A percentile compares a stretch with the other conserved stretches of the same genome.
Evolutionary conservation across 2,797 vertebrate genomes (phyloP).

Genomic region (Allenopithecus nigroviridis): DNA sequence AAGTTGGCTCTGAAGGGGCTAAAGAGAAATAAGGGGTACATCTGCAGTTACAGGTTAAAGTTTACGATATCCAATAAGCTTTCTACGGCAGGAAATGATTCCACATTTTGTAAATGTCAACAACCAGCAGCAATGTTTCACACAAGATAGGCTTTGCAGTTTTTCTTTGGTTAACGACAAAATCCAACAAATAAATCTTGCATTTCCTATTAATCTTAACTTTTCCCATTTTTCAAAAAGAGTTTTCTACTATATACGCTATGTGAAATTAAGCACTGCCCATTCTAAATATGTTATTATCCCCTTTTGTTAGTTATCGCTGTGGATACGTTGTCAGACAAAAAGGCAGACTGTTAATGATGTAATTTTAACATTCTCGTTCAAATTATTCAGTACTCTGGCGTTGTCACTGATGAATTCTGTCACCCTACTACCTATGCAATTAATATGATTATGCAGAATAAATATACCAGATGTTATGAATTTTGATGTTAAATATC

Average conservation of each 20-base stretch:
- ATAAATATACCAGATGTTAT: constrained; percentile 48
- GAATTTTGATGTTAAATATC: constrained; percentile 38
- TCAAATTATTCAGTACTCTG: constrained; percentile 61
- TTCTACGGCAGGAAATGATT: not conserved
- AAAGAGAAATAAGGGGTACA: not conserved
- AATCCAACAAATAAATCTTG: not conserved
- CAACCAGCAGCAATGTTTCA: not conserved
- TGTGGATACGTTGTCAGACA: constrained; percentile 22
- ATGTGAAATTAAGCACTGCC: not conserved
- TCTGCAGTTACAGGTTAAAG: not conserved
- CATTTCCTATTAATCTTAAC: not conserved
- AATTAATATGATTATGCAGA: constrained; percentile 60
- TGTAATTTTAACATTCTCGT: constrained; percentile 60
- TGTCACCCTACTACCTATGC: constrained; percentile 9
- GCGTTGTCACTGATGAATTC: constrained; percentile 59
- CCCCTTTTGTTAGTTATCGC: constrained; percentile 53
- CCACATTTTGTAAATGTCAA: not conserved
- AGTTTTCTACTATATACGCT: not conserved
- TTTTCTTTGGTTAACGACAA: not conserved
- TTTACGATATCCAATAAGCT: not conserved
- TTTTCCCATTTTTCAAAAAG: not conserved
- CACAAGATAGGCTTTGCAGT: not conserved
- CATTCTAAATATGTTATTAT: constrained; percentile 49
- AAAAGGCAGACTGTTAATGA: constrained; percentile 62
- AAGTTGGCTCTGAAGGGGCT: not conserved